Base-by-base conservation (phyloP, 53 echinoderm and acorn worm genomes). In the Crossaster papposus region DNA sequence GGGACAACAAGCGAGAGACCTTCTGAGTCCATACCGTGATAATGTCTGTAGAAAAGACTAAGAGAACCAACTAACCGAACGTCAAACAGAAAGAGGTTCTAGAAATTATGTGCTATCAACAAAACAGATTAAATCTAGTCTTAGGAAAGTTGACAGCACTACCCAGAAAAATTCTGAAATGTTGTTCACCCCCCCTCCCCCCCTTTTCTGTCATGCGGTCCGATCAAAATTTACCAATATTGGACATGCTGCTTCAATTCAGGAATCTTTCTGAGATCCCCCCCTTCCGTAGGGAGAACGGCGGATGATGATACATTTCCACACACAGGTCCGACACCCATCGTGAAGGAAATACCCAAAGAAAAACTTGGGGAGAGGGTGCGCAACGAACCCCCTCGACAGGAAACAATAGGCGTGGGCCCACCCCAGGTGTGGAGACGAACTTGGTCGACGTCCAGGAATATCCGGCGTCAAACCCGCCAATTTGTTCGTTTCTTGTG, bases 291-390 rank as follows among this genome's bases (percentile, higher is more conserved):
- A 0, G 87, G 76, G 87, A 77, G 75, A 75, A 87, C 76, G 36
- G 87, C 87, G 87, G 87, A 87, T 87, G 87, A 62, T 87, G 87
- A 87, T 54, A 87, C 87, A 87, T 77, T 87, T 75, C 87, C 87
- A 87, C 54, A 77, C 87, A 54, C 87, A 58, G 54, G 28, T 36
- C 71, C 11, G 26, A 75, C 35, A 87, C 77, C 87, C 87, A 87
- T 77, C 87, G n/a, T n/a, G n/a, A n/a, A 77, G 1, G 58, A 87
- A 74, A 44, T 7, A 5, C 36, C 31, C 33, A n/a, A 64, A 10
- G 37, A 22, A 78, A 78, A 50, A 28, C 51, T 78, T 78, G 75
- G 1, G 35, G 75, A 33, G 36, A 74, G 75, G 75, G 75, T 32
- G 75, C 20, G 12, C 55, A 55, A 31, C 32, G 0, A 44, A 55